These are phyloP conservation scores for Petrocephalus schoutedeni DNA, from an alignment of 2,797 vertebrate species.

Conservation along the genomic window DNA sequence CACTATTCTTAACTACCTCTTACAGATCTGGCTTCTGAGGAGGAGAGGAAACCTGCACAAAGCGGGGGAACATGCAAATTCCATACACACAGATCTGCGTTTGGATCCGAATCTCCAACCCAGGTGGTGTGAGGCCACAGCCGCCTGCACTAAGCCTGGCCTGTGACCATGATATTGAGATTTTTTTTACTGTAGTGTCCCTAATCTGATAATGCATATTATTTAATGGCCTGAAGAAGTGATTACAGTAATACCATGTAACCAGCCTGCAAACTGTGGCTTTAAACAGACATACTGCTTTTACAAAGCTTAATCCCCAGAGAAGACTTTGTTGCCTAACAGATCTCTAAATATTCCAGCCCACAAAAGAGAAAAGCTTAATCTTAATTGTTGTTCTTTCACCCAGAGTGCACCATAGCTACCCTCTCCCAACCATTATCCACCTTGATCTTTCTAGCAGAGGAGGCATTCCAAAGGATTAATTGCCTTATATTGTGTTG, in stretches of 20 bases:
- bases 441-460: constrained; percentile 26
- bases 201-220: not conserved
- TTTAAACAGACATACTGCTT: not conserved
- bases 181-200: not conserved
- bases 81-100: not conserved
- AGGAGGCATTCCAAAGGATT: constrained; percentile 57
- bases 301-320: constrained; percentile 13
- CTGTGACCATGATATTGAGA: not conserved
- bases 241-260: not conserved
- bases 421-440: constrained; percentile 42
- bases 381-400: constrained; percentile 51
- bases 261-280: not conserved
- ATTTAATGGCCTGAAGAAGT: not conserved
- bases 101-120: not conserved
- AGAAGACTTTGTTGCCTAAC: constrained; percentile 10
- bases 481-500: constrained; percentile 56
- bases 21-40: not conserved
- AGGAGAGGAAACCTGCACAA: not conserved
- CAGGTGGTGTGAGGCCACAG: not conserved
- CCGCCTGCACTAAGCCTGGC: not conserved
- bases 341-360: constrained; percentile 33
- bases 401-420: constrained; percentile 40
- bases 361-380: constrained; percentile 37
- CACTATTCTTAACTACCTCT: not conserved
- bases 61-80: not conserved